Evolutionary conservation across 2,113 vertebrate species (phyloP).

Genomic region (Leptosomus discolor): DNA sequence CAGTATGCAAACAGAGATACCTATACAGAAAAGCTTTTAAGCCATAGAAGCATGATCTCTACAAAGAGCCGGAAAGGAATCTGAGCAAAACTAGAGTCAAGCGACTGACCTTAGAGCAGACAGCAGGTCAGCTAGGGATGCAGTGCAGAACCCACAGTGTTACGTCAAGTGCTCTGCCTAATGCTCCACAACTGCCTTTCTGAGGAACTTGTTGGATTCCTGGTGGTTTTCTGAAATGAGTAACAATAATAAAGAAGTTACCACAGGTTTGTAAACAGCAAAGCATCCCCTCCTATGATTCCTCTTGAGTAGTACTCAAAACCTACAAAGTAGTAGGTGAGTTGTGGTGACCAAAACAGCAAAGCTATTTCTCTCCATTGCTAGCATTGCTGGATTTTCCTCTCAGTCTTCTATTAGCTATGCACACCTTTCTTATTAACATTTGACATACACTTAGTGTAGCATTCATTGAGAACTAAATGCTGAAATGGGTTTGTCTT

Average conservation of each 20-base stretch:
- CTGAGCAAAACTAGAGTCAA: background rate
- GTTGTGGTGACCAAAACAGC: fast-evolving
- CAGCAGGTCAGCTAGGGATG: background rate
- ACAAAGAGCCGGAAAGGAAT: background rate
- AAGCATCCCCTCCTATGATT: fast-evolving
- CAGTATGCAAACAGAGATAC: background rate
- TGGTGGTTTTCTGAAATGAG: background rate
- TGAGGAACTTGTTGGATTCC: background rate
- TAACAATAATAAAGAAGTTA: background rate
- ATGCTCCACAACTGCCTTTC: background rate
- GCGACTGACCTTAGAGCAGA: background rate
- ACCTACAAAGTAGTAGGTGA: background rate
- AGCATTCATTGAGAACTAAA: background rate
- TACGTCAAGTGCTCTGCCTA: background rate
- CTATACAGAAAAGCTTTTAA: background rate
- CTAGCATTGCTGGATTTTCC: background rate
- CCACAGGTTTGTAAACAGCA: background rate
- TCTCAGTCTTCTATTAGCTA: background rate
- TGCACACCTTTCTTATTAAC: background rate
- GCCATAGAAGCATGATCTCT: fast-evolving
- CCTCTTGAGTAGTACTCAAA: background rate
- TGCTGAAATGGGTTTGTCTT: background rate
- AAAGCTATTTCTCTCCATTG: background rate
- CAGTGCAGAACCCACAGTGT: fast-evolving
- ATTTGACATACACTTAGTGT: fast-evolving